phyloP scores from a whole-genome alignment of 2,888 invertebrate genomes.

The Euplexia lucipara region DNA sequence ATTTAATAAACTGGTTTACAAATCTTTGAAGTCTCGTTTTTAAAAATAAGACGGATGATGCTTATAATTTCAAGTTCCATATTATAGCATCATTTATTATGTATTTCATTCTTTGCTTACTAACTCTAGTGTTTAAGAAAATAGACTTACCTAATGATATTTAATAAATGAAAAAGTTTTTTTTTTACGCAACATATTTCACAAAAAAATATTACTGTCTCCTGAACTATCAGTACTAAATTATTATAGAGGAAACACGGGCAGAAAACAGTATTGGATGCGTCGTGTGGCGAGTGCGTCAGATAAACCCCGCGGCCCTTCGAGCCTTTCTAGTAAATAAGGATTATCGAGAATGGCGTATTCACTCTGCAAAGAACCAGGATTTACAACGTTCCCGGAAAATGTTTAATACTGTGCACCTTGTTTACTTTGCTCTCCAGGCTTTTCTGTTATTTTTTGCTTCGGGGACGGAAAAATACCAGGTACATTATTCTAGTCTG shows the following conservation, averaged over 20 bases:
- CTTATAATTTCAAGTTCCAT: too few relatives aligned
- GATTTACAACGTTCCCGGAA: constrained; percentile 70
- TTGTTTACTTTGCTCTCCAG: constrained; percentile 55
- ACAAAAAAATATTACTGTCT: constrained; percentile 19
- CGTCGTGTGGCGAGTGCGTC: constrained; percentile 67
- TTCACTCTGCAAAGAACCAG: constrained; percentile 76
- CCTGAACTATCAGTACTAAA: constrained; percentile 33
- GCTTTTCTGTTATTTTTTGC: constrained; percentile 45
- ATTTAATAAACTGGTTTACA: neutral
- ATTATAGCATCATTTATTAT: too few relatives aligned
- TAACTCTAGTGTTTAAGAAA: too few relatives aligned
- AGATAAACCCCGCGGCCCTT: constrained; percentile 70
- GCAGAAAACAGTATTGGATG: constrained; percentile 62
- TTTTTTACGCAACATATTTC: neutral
- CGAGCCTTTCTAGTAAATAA: constrained; percentile 82
- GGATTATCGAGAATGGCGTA: constrained; percentile 83
- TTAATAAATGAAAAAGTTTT: too few relatives aligned
- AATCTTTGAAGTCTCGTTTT: neutral
- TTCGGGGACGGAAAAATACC: constrained; percentile 11
- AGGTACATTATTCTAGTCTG: neutral
- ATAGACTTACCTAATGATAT: too few relatives aligned
- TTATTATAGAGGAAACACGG: constrained; percentile 48
- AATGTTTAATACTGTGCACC: constrained; percentile 66
- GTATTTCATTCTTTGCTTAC: too few relatives aligned
- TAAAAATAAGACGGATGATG: too few relatives aligned